Evolutionary conservation across 1,140 invertebrate species (phyloP).

Genomic region (Harpegnathos saltator): DNA sequence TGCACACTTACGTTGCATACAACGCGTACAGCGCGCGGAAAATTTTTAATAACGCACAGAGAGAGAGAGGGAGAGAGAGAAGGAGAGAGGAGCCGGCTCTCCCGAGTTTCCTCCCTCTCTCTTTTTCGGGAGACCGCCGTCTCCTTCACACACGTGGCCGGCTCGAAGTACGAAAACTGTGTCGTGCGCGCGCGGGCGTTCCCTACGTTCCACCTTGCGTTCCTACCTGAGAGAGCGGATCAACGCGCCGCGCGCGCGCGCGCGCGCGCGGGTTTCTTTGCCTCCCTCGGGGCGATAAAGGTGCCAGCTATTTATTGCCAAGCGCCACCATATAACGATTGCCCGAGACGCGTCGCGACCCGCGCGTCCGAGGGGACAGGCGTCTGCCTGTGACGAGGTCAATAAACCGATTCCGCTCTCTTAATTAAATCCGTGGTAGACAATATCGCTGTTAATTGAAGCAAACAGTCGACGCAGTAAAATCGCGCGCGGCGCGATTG

Average conservation of each 20-base stretch:
- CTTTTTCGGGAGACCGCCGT: too few species aligned
- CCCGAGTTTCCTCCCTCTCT: neutral
- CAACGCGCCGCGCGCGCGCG: too few species aligned
- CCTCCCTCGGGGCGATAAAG: slow-evolving; percentile 64
- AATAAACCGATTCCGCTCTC: slow-evolving; percentile 82
- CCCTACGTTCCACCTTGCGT: neutral
- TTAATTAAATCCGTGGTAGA: slow-evolving; percentile 83
- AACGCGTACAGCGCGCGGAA: slow-evolving; percentile 46
- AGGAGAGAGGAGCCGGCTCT: too few species aligned
- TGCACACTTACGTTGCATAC: slow-evolving; percentile 51
- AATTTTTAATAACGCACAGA: slow-evolving; percentile 52
- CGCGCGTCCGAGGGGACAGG: neutral
- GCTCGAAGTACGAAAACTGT: slow-evolving; percentile 53
- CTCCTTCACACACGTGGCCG: too few species aligned
- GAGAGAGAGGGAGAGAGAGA: too few species aligned
- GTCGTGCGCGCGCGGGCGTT: neutral
- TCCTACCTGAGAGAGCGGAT: slow-evolving; percentile 25
- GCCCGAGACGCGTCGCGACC: slow-evolving; percentile 18
- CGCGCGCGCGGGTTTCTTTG: neutral
- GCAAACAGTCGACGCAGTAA: slow-evolving; percentile 80
- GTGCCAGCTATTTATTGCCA: slow-evolving; percentile 79
- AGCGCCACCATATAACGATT: slow-evolving; percentile 76
- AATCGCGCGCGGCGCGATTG: slow-evolving; percentile 60
- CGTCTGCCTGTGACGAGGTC: slow-evolving; percentile 66
- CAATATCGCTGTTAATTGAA: slow-evolving; percentile 82